These are phyloP conservation scores for Dascillus cervinus DNA, from an alignment of 2,888 invertebrate species.

Conservation along the genomic window DNA sequence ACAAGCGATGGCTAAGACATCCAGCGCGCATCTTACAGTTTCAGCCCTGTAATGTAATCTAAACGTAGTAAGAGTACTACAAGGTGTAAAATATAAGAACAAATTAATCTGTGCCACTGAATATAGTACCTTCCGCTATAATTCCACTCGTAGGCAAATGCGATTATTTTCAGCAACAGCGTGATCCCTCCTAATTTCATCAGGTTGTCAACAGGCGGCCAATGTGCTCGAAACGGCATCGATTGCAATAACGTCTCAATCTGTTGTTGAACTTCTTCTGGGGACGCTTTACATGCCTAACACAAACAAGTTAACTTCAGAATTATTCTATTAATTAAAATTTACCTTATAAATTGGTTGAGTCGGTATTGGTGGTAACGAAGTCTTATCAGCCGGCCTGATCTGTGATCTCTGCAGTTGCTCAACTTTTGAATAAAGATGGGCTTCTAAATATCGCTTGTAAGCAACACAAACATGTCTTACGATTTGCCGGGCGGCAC, in stretches of 20 bases:
- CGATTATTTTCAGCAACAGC: constrained; percentile 77
- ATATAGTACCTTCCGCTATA: constrained; percentile 76
- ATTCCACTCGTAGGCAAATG: constrained; percentile 87
- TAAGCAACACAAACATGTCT: constrained; percentile 86
- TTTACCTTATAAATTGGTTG: constrained; percentile 42
- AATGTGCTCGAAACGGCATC: constrained; percentile 67
- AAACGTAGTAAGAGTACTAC: constrained; percentile 6
- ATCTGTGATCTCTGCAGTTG: constrained; percentile 54
- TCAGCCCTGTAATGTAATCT: constrained; percentile 53
- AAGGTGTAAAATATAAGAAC: too few relatives aligned
- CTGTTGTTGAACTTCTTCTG: constrained; percentile 81
- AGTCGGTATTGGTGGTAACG: constrained; percentile 29
- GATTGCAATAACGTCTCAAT: constrained; percentile 72
- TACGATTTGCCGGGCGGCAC: constrained; percentile 83
- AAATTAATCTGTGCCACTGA: too few relatives aligned
- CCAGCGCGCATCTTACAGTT: constrained; percentile 73
- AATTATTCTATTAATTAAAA: neutral
- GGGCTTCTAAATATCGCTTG: constrained; percentile 86
- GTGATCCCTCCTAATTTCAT: constrained; percentile 75
- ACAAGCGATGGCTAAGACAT: constrained; percentile 85
- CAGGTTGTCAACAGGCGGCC: constrained; percentile 87
- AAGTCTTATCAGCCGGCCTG: constrained; percentile 34
- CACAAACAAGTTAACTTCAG: constrained; percentile 6
- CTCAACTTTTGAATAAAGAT: constrained; percentile 73
- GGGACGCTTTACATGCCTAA: constrained; percentile 57